Percentiles rank a stretch among this genome's conserved stretches.
Conservation (phyloP, 2,888 invertebrate species). For the Plebejus anna region DNA sequence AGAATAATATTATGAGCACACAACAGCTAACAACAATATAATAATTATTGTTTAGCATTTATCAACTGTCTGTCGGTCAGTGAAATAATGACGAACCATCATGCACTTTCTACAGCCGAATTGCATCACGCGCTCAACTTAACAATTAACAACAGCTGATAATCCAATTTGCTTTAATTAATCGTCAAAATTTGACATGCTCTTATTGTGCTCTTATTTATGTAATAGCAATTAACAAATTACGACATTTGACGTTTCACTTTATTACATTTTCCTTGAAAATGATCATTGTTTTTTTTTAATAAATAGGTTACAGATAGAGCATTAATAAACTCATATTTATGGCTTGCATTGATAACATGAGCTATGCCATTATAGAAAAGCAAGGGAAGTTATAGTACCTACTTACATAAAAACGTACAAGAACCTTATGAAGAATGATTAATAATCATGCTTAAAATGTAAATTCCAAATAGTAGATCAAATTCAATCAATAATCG, state of each 20-base stretch:
- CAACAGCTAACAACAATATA: neutral
- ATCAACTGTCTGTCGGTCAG: neutral
- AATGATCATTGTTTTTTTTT: neutral
- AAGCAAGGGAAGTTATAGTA: too few species aligned
- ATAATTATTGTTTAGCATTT: neutral
- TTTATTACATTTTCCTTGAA: neutral
- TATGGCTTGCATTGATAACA: neutral
- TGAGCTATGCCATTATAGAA: too few species aligned
- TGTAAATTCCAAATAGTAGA: too few species aligned
- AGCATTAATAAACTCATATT: neutral
- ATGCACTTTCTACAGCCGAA: conserved; percentile 8
- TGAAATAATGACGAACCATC: neutral
- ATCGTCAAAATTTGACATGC: conserved; percentile 19
- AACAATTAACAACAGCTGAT: conserved; percentile 13
- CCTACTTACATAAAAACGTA: too few species aligned
- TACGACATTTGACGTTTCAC: neutral
- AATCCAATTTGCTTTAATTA: conserved; percentile 20
- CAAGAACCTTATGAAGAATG: too few species aligned
- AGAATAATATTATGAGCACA: neutral
- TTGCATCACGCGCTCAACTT: conserved; percentile 10
- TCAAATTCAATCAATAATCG: neutral
- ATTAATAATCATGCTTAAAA: too few species aligned
- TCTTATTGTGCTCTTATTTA: conserved; percentile 12
- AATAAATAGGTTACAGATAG: neutral
- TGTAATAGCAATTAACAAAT: neutral